A percentile compares a stretch with the other conserved stretches of the same genome.
Conservation (phyloP, 2,113 vertebrate species). For the Actenoides lindsayi region DNA sequence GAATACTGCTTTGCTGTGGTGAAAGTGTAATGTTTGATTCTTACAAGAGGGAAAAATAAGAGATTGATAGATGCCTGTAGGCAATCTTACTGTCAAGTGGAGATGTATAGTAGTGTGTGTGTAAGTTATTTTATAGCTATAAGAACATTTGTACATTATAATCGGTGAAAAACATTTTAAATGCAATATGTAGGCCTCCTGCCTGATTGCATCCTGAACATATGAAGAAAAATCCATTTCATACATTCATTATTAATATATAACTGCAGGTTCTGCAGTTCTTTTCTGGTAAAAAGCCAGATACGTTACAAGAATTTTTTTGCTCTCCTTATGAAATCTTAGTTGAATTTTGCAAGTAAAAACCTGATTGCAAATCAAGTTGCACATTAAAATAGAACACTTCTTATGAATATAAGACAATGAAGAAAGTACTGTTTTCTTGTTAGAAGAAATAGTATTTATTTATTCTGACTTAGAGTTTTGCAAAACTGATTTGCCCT, state of each 20-base stretch:
- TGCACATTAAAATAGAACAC: not conserved
- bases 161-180: not conserved
- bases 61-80: slow-evolving; percentile 8
- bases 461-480: not conserved
- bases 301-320: not conserved
- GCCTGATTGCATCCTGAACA: not conserved
- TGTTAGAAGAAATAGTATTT: not conserved
- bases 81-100: not conserved
- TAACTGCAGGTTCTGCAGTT: not conserved
- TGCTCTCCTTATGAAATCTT: not conserved
- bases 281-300: not conserved
- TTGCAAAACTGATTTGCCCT: not conserved
- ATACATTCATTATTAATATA: not conserved
- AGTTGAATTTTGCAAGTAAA: not conserved
- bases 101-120: not conserved
- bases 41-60: not conserved
- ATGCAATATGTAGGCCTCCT: not conserved
- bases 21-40: not conserved
- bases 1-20: slow-evolving; percentile 17
- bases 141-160: not conserved
- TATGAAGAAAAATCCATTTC: not conserved
- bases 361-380: not conserved
- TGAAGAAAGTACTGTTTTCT: not conserved
- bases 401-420: not conserved
- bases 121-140: not conserved